These are phyloP conservation scores for Trinectes maculatus DNA, from an alignment of 2,113 vertebrate species.

Conservation along the genomic window DNA sequence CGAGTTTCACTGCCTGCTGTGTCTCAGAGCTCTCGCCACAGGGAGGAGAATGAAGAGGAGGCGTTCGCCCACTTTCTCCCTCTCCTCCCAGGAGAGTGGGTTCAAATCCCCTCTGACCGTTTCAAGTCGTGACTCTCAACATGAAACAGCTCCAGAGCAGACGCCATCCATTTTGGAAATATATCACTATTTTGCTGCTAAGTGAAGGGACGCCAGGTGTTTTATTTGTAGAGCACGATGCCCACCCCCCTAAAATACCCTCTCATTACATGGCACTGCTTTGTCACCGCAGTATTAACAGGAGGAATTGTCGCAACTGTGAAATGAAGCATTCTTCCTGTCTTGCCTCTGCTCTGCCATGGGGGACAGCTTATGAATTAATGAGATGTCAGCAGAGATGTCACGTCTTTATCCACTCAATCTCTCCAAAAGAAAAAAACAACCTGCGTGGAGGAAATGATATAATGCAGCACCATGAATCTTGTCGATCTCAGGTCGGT, in stretches of 20 bases:
- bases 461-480: constrained; percentile 32
- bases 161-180: neutral
- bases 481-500: constrained; percentile 37
- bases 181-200: constrained; percentile 4
- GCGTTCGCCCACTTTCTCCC: neutral
- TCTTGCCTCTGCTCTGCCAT: constrained; percentile 49
- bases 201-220: constrained; percentile 10
- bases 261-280: constrained; percentile 47
- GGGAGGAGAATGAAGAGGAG: constrained; percentile 7
- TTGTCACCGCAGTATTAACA: constrained; percentile 54
- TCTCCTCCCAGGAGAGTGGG: constrained; percentile 1
- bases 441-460: constrained; percentile 22
- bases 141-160: constrained; percentile 22
- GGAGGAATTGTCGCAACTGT: constrained; percentile 46
- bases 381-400: constrained; percentile 72
- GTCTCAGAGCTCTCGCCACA: constrained; percentile 29
- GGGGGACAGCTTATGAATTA: constrained; percentile 69
- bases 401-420: constrained; percentile 71
- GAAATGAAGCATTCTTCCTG: constrained; percentile 45
- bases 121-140: constrained; percentile 19
- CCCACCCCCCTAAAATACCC: constrained; percentile 17
- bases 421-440: constrained; percentile 52
- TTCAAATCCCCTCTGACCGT: constrained; percentile 24
- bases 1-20: constrained; percentile 54
- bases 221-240: constrained; percentile 17